Evolutionary conservation across 1,140 invertebrate genomes (phyloP).

Genomic region (Drosophila triauraria): DNA sequence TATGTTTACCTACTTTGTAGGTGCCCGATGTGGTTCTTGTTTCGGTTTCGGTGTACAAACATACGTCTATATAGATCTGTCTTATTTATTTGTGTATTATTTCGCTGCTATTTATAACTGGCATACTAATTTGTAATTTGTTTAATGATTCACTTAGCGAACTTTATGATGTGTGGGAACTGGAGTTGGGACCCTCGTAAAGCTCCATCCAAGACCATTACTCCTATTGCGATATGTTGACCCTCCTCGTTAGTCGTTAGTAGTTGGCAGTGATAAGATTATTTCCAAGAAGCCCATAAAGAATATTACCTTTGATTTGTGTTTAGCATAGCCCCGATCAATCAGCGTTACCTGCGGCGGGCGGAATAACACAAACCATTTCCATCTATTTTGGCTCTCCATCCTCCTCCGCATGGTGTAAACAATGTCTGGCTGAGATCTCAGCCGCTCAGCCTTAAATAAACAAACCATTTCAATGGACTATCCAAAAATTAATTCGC

Average conservation of each 20-base stretch:
- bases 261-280: constrained; percentile 46
- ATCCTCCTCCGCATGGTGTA: constrained; percentile 29
- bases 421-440: constrained; percentile 40
- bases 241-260: constrained; percentile 28
- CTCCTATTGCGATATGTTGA: constrained; percentile 16
- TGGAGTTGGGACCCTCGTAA: constrained; percentile 7
- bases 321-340: constrained; percentile 45
- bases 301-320: constrained; percentile 36
- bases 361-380: constrained; percentile 39
- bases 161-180: constrained; percentile 60
- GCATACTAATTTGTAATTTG: constrained; percentile 67
- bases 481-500: constrained; percentile 43
- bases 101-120: constrained; percentile 63
- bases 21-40: constrained; percentile 28
- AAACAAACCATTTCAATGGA: constrained; percentile 41
- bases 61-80: constrained; percentile 30
- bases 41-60: constrained; percentile 40
- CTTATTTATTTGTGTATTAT: constrained; percentile 55
- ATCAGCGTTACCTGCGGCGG: constrained; percentile 49
- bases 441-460: constrained; percentile 20
- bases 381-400: constrained; percentile 47
- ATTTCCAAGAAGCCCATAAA: constrained; percentile 53
- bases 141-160: constrained; percentile 64
- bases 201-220: neutral
- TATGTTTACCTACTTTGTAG: constrained; percentile 59